Evolutionary conservation across 2,888 invertebrate genomes (phyloP).

Genomic region (Sialis fuliginosa): DNA sequence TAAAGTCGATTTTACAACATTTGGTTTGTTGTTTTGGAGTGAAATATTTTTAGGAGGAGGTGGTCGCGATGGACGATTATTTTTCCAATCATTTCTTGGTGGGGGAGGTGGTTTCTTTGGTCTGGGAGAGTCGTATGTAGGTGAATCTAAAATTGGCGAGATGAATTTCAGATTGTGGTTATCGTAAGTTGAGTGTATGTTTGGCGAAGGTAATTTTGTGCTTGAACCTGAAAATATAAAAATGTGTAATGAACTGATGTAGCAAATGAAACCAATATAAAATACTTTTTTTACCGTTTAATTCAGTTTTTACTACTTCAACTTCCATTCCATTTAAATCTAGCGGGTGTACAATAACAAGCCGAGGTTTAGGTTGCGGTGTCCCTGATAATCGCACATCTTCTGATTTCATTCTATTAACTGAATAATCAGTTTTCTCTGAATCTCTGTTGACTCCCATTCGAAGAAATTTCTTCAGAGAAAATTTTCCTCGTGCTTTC

Average conservation of each 20-base stretch:
- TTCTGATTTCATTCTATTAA: slow-evolving; percentile 30
- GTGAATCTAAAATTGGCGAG: too few relatives aligned
- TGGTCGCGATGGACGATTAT: slow-evolving; percentile 47
- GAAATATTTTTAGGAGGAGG: slow-evolving; percentile 56
- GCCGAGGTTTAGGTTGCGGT: slow-evolving; percentile 49
- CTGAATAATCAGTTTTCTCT: slow-evolving; percentile 34
- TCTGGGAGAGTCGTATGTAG: slow-evolving; percentile 18
- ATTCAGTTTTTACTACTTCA: slow-evolving; percentile 40
- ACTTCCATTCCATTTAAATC: slow-evolving; percentile 69
- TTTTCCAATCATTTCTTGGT: slow-evolving; percentile 42
- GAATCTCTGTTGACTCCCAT: slow-evolving; percentile 51
- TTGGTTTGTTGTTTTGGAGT: slow-evolving; percentile 17
- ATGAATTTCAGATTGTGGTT: too few relatives aligned
- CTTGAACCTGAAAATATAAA: background rate
- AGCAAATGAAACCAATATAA: background rate
- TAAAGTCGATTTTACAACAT: background rate
- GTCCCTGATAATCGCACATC: slow-evolving; percentile 33
- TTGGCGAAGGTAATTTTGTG: too few relatives aligned
- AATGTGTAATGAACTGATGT: background rate
- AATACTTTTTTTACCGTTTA: background rate
- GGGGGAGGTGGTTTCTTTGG: slow-evolving; percentile 61
- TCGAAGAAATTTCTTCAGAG: slow-evolving; percentile 64
- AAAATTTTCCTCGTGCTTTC: slow-evolving; percentile 54
- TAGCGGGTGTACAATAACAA: slow-evolving; percentile 77
- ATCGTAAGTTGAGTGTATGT: too few relatives aligned